Conservation (phyloP, 2,797 vertebrate genomes). For the Saguinus oedipus region DNA sequence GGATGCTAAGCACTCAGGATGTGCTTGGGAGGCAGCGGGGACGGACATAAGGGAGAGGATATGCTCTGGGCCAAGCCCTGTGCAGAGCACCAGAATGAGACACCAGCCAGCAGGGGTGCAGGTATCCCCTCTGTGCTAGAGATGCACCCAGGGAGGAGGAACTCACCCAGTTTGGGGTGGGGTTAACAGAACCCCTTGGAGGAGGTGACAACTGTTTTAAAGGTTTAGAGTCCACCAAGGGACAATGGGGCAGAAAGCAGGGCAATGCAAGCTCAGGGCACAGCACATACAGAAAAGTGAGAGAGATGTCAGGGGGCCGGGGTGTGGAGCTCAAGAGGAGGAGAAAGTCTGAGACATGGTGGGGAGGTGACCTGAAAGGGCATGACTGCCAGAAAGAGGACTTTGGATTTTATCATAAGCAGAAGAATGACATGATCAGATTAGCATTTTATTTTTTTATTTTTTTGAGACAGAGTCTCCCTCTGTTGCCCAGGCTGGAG, state of each 20-base stretch:
- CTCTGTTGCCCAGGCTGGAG: neutral
- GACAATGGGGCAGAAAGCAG: neutral
- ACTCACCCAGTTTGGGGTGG: neutral
- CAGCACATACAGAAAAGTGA: neutral
- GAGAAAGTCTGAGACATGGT: neutral
- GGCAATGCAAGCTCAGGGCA: neutral
- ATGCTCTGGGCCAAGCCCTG: neutral
- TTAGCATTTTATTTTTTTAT: neutral
- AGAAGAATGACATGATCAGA: neutral
- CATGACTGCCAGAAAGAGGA: neutral
- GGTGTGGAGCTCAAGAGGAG: neutral
- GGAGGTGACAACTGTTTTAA: neutral
- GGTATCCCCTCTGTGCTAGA: neutral
- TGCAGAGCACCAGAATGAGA: neutral
- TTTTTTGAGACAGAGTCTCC: neutral
- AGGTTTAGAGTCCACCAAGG: neutral
- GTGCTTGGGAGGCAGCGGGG: neutral
- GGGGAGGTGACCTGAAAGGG: neutral
- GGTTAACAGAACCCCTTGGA: neutral
- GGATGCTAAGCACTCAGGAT: neutral
- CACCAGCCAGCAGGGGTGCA: neutral
- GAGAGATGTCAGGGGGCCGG: neutral
- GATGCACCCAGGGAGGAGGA: neutral
- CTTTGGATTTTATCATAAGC: neutral
- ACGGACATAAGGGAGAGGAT: fast-evolving